Conservation (phyloP, 2,113 vertebrate genomes). For the Hemiscyllium ocellatum region DNA sequence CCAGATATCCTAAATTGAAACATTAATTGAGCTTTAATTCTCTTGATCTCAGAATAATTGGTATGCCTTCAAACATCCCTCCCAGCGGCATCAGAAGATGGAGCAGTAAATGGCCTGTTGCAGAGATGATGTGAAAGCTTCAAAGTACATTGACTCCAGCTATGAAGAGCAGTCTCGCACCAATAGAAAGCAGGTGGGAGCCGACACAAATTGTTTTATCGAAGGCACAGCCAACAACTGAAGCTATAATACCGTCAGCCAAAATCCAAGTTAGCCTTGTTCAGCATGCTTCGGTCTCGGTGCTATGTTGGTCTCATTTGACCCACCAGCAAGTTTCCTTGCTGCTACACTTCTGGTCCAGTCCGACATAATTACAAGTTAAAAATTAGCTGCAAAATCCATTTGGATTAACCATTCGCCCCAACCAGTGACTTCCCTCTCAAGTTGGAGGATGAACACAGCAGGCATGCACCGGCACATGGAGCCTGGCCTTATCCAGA, state of each 20-base stretch:
- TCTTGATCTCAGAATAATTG: neutral
- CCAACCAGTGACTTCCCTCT: too few species aligned
- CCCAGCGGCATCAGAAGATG: neutral
- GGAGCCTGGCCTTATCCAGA: neutral
- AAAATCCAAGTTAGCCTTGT: neutral
- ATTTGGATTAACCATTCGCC: neutral
- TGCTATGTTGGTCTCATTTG: neutral
- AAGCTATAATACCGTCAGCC: too few species aligned
- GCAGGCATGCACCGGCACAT: neutral
- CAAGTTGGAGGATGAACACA: too few species aligned
- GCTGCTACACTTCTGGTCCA: neutral
- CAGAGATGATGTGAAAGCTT: neutral
- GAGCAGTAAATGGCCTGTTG: neutral
- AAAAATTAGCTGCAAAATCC: neutral
- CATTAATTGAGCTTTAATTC: neutral
- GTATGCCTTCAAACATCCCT: neutral
- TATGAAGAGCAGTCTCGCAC: neutral
- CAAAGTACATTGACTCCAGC: neutral
- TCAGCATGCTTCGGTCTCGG: neutral
- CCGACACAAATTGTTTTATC: neutral
- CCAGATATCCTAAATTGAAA: too few species aligned
- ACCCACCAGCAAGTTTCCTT: neutral
- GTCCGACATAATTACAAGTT: neutral
- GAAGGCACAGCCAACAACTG: too few species aligned
- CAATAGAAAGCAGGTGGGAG: too few species aligned